Conservation (phyloP, 2,113 vertebrate genomes). For the Protobothrops mucrosquamatus region DNA sequence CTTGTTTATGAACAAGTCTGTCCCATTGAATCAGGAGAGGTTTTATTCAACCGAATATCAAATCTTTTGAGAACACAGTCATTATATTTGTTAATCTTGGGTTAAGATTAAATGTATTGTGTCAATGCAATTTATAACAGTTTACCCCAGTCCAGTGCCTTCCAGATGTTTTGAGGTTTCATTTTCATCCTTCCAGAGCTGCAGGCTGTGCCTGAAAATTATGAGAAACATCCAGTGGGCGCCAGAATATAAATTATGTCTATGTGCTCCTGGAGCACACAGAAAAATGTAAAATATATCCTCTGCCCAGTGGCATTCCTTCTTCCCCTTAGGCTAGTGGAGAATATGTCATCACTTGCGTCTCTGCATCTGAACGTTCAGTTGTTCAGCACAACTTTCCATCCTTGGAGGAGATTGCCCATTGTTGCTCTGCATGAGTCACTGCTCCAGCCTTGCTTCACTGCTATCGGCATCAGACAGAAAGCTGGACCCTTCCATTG, state of each 20-base stretch:
- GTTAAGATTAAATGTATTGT: neutral
- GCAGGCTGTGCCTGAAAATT: neutral
- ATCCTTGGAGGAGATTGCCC: neutral
- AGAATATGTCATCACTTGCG: too few species aligned
- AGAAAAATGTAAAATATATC: neutral
- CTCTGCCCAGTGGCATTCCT: neutral
- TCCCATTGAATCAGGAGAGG: neutral
- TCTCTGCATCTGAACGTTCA: neutral
- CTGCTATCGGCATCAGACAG: too few species aligned
- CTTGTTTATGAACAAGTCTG: neutral
- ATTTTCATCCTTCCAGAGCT: neutral
- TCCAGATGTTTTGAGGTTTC: neutral
- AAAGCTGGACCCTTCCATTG: neutral
- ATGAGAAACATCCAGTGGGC: neutral
- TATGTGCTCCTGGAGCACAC: neutral
- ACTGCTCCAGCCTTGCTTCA: neutral
- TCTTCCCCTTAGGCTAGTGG: neutral
- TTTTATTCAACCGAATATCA: neutral
- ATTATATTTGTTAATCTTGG: neutral
- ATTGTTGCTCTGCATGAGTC: neutral
- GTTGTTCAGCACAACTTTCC: neutral
- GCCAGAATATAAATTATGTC: neutral
- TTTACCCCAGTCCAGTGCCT: neutral
- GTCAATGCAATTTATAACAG: neutral
- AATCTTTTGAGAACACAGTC: neutral